Conservation (phyloP, 1,140 invertebrate species). For the Halictus rubicundus region DNA sequence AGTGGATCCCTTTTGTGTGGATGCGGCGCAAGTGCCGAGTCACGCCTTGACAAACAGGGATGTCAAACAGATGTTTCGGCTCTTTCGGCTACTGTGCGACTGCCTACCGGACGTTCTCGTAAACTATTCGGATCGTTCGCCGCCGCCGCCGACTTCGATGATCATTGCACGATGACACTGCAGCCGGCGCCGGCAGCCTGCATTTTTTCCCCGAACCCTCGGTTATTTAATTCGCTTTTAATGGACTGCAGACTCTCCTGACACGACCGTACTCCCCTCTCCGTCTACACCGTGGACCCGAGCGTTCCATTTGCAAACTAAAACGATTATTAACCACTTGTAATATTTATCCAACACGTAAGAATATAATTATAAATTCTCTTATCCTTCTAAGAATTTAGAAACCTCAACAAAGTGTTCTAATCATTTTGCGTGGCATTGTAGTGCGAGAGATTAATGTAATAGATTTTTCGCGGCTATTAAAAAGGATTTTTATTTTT, state of each 20-base stretch:
- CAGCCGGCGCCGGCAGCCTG: slow-evolving; percentile 12
- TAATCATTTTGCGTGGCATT: no score
- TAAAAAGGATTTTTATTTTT: no score
- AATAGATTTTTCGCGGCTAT: no score
- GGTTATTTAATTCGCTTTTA: not conserved
- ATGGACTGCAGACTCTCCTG: not conserved
- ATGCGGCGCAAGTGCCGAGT: slow-evolving; percentile 78
- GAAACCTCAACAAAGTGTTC: no score
- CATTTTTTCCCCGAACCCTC: not conserved
- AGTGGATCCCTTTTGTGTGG: slow-evolving; percentile 73
- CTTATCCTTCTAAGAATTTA: no score
- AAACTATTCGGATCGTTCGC: slow-evolving; percentile 49
- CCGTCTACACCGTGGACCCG: no score
- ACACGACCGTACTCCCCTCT: no score
- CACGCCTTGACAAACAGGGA: slow-evolving; percentile 81
- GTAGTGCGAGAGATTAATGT: no score
- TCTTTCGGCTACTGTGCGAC: slow-evolving; percentile 59
- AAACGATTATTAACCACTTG: no score
- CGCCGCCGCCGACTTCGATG: slow-evolving; percentile 46
- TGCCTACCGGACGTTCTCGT: slow-evolving; percentile 54
- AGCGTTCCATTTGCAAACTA: no score
- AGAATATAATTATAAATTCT: no score
- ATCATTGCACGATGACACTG: slow-evolving; percentile 45
- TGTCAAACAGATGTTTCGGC: slow-evolving; percentile 80
- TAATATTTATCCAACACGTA: no score